Percentiles rank a stretch among this genome's conserved stretches.
Conservation (phyloP, 2,888 invertebrate species). For the Eugnorisma glareosa region DNA sequence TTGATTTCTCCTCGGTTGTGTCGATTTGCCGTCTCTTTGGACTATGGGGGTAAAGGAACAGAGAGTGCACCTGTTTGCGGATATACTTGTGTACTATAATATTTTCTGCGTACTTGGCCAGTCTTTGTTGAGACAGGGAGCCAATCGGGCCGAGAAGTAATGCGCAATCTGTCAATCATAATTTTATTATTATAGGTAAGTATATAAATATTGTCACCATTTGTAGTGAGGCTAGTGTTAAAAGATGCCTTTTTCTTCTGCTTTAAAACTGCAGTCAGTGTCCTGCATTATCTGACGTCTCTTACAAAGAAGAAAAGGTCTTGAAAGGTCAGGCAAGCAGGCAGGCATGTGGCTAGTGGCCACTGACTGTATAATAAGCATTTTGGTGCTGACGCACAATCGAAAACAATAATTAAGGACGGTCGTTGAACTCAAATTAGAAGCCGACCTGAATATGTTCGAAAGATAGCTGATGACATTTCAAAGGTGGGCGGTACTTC, state of each 20-base stretch:
- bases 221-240: background rate
- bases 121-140: background rate
- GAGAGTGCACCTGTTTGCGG: background rate
- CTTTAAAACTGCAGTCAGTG: background rate
- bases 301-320: background rate
- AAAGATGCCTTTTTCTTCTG: background rate
- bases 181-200: background rate
- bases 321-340: background rate
- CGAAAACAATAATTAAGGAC: background rate
- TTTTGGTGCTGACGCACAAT: background rate
- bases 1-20: background rate
- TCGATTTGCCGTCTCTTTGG: background rate
- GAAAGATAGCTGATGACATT: conserved; percentile 24
- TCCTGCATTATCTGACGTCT: background rate
- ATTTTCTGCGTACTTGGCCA: background rate
- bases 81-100: background rate
- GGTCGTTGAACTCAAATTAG: background rate
- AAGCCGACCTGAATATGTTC: background rate
- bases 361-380: background rate
- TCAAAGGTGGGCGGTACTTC: background rate
- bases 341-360: too few relatives aligned
- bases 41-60: background rate
- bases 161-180: background rate
- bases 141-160: background rate
- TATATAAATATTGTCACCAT: background rate